Evolutionary conservation across 2,113 vertebrate genomes (phyloP).

Genomic region (Isurus oxyrinchus): DNA sequence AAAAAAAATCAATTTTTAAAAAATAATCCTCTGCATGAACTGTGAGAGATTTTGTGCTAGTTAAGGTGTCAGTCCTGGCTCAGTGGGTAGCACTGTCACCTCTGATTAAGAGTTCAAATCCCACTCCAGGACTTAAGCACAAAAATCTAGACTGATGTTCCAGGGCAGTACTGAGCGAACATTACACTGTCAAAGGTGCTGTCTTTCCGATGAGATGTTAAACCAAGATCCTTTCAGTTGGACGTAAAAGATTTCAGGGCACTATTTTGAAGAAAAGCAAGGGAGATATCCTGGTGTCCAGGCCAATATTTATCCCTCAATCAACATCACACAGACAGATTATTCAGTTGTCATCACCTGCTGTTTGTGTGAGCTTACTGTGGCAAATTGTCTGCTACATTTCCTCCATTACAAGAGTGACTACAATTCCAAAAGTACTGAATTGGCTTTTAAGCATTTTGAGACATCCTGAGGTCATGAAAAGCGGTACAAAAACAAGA

Average conservation of each 20-base stretch:
- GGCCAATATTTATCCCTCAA: neutral
- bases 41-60: neutral
- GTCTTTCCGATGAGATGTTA: neutral
- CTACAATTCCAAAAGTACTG: neutral
- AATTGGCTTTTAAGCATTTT: neutral
- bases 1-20: neutral
- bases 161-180: neutral
- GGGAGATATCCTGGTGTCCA: neutral
- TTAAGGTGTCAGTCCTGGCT: neutral
- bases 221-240: neutral
- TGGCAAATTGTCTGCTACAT: neutral
- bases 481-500: neutral
- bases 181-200: neutral
- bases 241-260: neutral
- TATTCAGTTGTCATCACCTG: neutral
- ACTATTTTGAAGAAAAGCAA: neutral
- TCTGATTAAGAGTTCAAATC: too few relatives aligned
- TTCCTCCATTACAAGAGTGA: neutral
- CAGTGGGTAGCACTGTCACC: neutral
- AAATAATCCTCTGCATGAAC: neutral
- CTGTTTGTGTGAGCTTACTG: neutral
- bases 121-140: too few relatives aligned
- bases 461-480: neutral
- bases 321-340: neutral
- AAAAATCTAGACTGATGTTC: neutral